A percentile compares a stretch with the other conserved stretches of the same genome.
phyloP scores from a whole-genome alignment of 2,113 vertebrate species.

The Carettochelys insculpta region DNA sequence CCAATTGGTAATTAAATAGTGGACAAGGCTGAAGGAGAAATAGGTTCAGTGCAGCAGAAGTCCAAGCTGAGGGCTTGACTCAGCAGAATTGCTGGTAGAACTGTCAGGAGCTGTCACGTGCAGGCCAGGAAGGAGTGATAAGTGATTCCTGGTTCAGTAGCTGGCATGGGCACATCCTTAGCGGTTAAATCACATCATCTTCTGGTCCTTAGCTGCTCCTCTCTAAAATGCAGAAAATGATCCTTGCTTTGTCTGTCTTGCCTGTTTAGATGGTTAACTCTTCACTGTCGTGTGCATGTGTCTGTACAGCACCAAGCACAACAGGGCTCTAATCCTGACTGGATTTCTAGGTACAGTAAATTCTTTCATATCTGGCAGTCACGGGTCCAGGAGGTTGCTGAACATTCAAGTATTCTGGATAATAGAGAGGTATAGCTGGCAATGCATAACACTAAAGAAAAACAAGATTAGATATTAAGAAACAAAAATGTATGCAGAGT shows the following conservation, averaged over 20 bases:
- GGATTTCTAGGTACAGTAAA: not conserved
- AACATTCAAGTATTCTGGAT: no score
- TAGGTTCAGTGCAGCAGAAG: not conserved
- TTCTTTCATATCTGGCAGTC: no score
- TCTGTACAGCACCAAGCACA: not conserved
- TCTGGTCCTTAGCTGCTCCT: not conserved
- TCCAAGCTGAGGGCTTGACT: not conserved
- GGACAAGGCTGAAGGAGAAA: not conserved
- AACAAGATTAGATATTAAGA: no score
- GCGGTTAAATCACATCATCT: not conserved
- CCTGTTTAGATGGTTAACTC: not conserved
- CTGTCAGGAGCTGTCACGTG: accelerated
- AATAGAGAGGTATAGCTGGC: no score
- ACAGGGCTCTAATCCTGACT: not conserved
- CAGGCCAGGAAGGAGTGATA: not conserved
- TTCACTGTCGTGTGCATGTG: not conserved
- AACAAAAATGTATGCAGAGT: no score
- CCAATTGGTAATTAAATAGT: slow-evolving; percentile 9
- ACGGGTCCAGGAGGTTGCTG: no score
- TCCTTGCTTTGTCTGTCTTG: not conserved
- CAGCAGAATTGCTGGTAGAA: accelerated
- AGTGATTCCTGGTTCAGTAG: not conserved
- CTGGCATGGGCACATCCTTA: not conserved
- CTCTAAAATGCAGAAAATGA: not conserved
- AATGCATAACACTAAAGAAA: no score